Percentiles rank a stretch among this genome's conserved stretches.
Evolutionary conservation across 2,113 vertebrate genomes (phyloP).

Genomic region (Pholis gunnellus): DNA sequence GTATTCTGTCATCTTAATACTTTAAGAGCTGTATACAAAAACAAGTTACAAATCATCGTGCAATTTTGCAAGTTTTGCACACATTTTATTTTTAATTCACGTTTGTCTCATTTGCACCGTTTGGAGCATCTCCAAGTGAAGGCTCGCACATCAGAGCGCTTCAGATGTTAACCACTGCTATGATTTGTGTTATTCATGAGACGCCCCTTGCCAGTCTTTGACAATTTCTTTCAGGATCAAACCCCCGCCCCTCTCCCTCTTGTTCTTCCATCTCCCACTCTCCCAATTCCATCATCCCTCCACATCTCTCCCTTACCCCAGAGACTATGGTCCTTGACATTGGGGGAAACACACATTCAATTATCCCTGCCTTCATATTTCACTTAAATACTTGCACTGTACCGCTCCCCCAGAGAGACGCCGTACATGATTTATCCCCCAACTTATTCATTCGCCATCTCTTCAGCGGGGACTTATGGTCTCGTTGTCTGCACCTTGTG

Average conservation of each 20-base stretch:
- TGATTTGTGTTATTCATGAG: constrained; percentile 61
- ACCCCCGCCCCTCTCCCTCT: neutral
- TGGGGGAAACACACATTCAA: constrained; percentile 62
- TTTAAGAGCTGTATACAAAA: neutral
- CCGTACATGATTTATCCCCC: constrained; percentile 72
- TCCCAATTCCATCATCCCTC: constrained; percentile 52
- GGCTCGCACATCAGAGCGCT: neutral
- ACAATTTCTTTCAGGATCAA: constrained; percentile 48
- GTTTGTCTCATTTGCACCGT: neutral
- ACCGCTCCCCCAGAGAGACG: constrained; percentile 50
- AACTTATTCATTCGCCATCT: constrained; percentile 61
- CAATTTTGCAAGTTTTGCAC: neutral
- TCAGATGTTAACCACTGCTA: constrained; percentile 22
- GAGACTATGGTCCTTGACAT: constrained; percentile 61
- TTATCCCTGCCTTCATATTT: constrained; percentile 75
- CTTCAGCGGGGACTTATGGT: constrained; percentile 29
- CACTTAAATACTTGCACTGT: constrained; percentile 68
- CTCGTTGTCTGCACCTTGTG: constrained; percentile 39
- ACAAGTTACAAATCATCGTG: neutral
- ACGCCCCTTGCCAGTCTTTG: constrained; percentile 23
- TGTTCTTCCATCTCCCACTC: constrained; percentile 28
- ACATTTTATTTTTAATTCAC: neutral
- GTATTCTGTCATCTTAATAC: neutral
- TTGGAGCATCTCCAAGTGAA: constrained; percentile 10
- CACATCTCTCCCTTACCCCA: constrained; percentile 48